These are phyloP conservation scores for Callipepla californica DNA, from an alignment of 2,113 vertebrate genomes.

Conservation along the genomic window DNA sequence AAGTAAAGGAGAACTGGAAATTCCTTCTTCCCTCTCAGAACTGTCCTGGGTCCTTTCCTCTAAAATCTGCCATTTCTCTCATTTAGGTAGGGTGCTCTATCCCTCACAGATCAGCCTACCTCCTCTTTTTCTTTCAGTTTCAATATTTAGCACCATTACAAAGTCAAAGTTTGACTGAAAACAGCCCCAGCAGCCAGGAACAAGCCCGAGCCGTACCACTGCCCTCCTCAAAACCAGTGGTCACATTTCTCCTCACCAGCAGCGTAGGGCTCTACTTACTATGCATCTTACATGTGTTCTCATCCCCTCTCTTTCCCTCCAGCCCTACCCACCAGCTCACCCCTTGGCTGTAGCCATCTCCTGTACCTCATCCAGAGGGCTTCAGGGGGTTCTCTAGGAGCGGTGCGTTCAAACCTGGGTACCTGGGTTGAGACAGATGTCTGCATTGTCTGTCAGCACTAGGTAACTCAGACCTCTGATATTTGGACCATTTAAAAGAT, in stretches of 20 bases:
- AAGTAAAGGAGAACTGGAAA: not conserved
- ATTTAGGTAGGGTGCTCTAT: not conserved
- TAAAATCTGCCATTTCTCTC: not conserved
- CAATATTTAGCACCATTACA: rapidly evolving
- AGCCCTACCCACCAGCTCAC: not conserved
- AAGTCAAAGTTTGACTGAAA: not conserved
- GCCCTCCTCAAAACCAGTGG: not conserved
- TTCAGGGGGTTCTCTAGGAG: not conserved
- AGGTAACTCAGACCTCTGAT: not conserved
- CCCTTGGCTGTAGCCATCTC: not conserved
- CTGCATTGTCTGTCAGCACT: not conserved
- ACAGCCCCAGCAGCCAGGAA: not conserved
- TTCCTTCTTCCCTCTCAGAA: not conserved
- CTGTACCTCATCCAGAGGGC: rapidly evolving
- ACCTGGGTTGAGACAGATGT: not conserved
- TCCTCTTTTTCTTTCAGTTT: not conserved
- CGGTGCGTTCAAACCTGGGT: not conserved
- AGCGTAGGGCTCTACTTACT: not conserved
- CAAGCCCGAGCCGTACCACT: not conserved
- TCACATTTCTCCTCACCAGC: not conserved
- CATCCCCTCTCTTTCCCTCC: not conserved
- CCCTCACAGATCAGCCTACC: not conserved
- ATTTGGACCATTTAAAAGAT: not conserved
- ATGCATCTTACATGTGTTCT: not conserved
- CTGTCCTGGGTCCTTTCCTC: not conserved